Evolutionary conservation across 2,113 vertebrate genomes (phyloP).

Genomic region (Oryzias javanicus): DNA sequence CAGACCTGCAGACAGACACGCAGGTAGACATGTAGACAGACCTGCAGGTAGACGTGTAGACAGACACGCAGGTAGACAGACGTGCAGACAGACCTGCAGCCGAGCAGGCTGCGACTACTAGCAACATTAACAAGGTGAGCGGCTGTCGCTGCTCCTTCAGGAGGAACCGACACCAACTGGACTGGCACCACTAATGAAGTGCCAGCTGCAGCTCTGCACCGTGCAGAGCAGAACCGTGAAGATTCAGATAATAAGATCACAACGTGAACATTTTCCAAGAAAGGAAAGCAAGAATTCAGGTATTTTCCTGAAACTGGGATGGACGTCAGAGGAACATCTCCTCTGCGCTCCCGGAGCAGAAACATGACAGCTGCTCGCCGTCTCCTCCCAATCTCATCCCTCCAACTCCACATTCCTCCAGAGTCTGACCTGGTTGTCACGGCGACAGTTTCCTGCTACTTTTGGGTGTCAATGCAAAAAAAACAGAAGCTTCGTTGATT

Average conservation of each 20-base stretch:
- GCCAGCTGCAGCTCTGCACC: constrained; percentile 39
- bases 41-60: not conserved
- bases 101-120: constrained; percentile 6
- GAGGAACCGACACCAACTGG: constrained; percentile 46
- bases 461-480: no score
- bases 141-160: constrained; percentile 51
- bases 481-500: no score
- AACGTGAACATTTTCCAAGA: constrained; percentile 6
- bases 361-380: constrained; percentile 7
- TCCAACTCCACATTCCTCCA: no score
- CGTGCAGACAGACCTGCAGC: constrained; percentile 26
- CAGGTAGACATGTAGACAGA: constrained; percentile 8
- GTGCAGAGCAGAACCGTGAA: constrained; percentile 18
- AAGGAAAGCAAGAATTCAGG: not conserved
- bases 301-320: constrained; percentile 18
- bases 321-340: constrained; percentile 20
- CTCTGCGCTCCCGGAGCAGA: constrained; percentile 3
- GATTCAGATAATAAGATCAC: constrained; percentile 3
- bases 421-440: no score
- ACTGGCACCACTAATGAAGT: constrained; percentile 58
- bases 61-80: constrained; percentile 10
- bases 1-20: constrained; percentile 13
- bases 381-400: not conserved
- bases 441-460: no score
- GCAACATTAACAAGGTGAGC: constrained; percentile 62